Conservation (phyloP, 2,888 invertebrate genomes). For the Cheilosia impressa region DNA sequence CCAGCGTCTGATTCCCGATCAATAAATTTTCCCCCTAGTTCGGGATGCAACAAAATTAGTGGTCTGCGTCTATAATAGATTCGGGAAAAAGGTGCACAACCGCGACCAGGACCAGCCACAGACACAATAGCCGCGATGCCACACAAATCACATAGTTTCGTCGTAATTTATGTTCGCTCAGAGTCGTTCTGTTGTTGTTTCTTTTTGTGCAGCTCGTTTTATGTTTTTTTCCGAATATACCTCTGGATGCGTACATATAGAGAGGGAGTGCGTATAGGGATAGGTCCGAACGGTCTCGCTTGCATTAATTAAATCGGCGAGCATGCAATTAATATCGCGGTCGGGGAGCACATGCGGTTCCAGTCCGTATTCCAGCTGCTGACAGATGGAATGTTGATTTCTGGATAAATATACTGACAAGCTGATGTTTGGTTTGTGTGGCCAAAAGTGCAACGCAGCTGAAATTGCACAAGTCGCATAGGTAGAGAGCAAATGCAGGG, state of each 20-base stretch:
- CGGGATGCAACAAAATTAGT: slow-evolving; percentile 29
- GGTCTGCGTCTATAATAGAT: slow-evolving; percentile 1
- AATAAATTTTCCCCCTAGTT: slow-evolving; percentile 58
- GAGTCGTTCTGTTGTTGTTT: slow-evolving; percentile 18
- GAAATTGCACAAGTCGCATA: no score
- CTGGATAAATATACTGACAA: background rate
- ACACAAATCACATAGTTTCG: slow-evolving; percentile 52
- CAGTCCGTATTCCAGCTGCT: no score
- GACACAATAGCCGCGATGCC: slow-evolving; percentile 42
- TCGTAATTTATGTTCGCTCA: slow-evolving; percentile 42
- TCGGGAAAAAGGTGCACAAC: slow-evolving; percentile 35
- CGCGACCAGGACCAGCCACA: slow-evolving; percentile 41
- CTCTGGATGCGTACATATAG: background rate
- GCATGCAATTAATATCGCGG: slow-evolving; percentile 39
- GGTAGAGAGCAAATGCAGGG: no score
- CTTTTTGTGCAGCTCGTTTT: background rate
- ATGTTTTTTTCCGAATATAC: no score
- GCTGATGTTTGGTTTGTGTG: background rate
- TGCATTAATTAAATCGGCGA: slow-evolving; percentile 53
- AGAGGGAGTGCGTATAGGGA: slow-evolving; percentile 15
- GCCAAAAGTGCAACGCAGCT: background rate
- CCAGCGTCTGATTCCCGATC: slow-evolving; percentile 32
- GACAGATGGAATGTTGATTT: slow-evolving; percentile 17
- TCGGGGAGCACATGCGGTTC: no score
- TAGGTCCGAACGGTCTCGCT: slow-evolving; percentile 34